Percentiles rank a stretch among this genome's conserved stretches.
Conservation (phyloP, 2,113 vertebrate genomes). For the Lutjanus erythropterus region DNA sequence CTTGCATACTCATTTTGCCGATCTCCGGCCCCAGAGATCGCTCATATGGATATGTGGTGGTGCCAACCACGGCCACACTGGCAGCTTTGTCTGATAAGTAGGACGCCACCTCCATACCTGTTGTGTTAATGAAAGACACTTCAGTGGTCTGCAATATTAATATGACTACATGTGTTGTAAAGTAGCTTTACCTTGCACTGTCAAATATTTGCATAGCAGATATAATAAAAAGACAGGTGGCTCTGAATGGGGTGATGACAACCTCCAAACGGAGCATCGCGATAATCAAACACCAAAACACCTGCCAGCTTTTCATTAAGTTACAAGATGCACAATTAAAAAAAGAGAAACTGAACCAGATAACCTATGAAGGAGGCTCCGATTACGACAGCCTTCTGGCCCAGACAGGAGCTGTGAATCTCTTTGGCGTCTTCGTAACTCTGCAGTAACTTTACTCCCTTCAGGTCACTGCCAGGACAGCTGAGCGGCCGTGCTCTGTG, state of each 20-base stretch:
- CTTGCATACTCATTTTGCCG: conserved; percentile 87
- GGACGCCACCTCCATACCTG: conserved; percentile 92
- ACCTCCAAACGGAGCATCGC: background rate
- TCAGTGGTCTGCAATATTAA: background rate
- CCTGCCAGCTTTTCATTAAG: background rate
- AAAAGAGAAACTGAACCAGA: background rate
- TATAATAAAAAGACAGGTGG: background rate
- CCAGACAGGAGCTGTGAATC: conserved; percentile 82
- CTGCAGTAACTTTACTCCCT: conserved; percentile 84
- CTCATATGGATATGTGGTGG: conserved; percentile 82
- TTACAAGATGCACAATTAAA: background rate
- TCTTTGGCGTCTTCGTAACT: conserved; percentile 85
- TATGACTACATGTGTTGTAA: background rate
- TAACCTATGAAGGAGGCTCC: conserved; percentile 92
- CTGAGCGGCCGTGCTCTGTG: conserved; percentile 82
- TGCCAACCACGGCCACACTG: conserved; percentile 85
- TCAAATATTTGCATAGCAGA: background rate
- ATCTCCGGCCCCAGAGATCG: conserved; percentile 84
- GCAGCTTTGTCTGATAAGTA: conserved; percentile 87
- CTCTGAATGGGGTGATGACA: background rate
- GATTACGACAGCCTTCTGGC: conserved; percentile 82
- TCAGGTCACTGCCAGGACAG: conserved; percentile 86
- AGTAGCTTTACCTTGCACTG: background rate
- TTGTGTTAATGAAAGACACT: background rate
- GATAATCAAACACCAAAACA: background rate